Conservation (phyloP, 2,888 invertebrate genomes). For the Calliphora vomitoria region DNA sequence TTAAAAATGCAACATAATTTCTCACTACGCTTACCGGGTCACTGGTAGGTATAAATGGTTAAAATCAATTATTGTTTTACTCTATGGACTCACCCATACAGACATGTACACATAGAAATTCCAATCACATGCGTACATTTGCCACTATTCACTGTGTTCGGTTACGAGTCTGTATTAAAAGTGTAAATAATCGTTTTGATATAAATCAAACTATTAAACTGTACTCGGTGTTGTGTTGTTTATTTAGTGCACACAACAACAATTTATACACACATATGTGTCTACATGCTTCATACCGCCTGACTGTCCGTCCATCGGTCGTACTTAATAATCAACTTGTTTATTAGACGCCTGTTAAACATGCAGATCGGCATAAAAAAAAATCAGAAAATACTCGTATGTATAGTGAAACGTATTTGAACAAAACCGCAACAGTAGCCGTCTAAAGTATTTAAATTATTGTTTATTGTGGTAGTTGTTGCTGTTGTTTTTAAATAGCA, state of each 20-base stretch:
- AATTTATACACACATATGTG: not conserved
- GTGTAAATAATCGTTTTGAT: constrained; percentile 66
- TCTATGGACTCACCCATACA: constrained; percentile 6
- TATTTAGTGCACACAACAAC: constrained; percentile 52
- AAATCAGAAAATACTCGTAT: not conserved
- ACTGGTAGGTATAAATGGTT: too few relatives aligned
- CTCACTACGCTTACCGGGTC: too few relatives aligned
- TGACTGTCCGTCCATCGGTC: constrained; percentile 14
- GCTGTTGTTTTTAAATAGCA: constrained; percentile 58
- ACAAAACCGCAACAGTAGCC: constrained; percentile 72
- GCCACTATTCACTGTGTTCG: constrained; percentile 15
- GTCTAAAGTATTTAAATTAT: constrained; percentile 64
- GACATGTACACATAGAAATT: constrained; percentile 45
- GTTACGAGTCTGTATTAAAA: constrained; percentile 34
- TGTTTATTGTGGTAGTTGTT: constrained; percentile 38
- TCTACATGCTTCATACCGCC: constrained; percentile 7
- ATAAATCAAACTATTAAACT: constrained; percentile 72
- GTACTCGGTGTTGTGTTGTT: constrained; percentile 60
- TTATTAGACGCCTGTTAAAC: constrained; percentile 71
- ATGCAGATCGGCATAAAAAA: constrained; percentile 60
- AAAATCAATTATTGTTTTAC: not conserved
- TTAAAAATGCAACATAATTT: too few relatives aligned
- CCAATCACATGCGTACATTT: constrained; percentile 50
- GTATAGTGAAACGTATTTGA: constrained; percentile 20
- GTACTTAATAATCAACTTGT: constrained; percentile 66